Percentiles rank a stretch among this genome's conserved stretches.
phyloP scores from a whole-genome alignment of 2,797 vertebrate genomes.

The Pangasius macronema region DNA sequence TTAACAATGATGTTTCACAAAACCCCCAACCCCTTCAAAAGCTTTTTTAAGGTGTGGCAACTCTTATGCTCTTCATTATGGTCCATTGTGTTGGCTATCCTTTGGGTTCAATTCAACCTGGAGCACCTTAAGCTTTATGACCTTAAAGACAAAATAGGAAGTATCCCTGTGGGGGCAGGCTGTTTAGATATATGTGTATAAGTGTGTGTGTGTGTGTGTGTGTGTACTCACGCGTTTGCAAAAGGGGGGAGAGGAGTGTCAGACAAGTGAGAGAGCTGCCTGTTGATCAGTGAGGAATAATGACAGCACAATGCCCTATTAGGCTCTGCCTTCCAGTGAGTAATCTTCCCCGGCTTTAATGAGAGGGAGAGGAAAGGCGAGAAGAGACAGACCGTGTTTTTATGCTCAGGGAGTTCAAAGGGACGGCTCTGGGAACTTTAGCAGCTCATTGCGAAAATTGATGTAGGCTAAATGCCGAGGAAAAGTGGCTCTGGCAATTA shows the following conservation, averaged over 20 bases:
- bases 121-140: slow-evolving; percentile 52
- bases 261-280: slow-evolving; percentile 42
- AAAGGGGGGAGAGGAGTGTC: slow-evolving; percentile 20
- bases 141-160: slow-evolving; percentile 48
- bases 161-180: slow-evolving; percentile 29
- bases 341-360: slow-evolving; percentile 58
- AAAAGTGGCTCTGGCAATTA: slow-evolving; percentile 60
- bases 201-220: background rate
- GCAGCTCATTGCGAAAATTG: slow-evolving; percentile 60
- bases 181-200: slow-evolving; percentile 9
- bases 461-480: slow-evolving; percentile 58
- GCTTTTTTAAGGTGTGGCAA: slow-evolving; percentile 55
- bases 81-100: slow-evolving; percentile 52
- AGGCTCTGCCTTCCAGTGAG: slow-evolving; percentile 55
- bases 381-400: slow-evolving; percentile 49
- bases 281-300: slow-evolving; percentile 60
- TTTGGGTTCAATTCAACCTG: slow-evolving; percentile 42
- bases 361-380: slow-evolving; percentile 55
- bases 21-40: slow-evolving; percentile 6
- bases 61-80: slow-evolving; percentile 51
- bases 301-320: slow-evolving; percentile 56
- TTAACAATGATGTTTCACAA: slow-evolving; percentile 32
- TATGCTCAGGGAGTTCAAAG: slow-evolving; percentile 59
- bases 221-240: background rate
- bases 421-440: slow-evolving; percentile 59